Base-by-base conservation (phyloP, 2,888 invertebrate species). In the Pachydiplax longipennis region DNA sequence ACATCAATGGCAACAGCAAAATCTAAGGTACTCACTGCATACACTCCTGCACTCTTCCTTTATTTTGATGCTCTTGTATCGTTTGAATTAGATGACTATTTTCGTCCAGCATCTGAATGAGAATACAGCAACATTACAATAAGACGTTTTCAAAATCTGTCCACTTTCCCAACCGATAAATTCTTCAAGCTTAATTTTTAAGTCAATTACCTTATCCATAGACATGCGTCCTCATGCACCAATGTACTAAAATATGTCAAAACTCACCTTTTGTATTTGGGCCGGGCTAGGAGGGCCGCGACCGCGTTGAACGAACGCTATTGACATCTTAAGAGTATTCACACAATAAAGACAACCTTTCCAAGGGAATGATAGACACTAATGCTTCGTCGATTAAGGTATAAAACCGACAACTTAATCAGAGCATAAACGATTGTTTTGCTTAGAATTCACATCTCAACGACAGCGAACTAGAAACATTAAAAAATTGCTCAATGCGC, bases 81-180 rank as follows among this genome's bases (percentile, higher is more conserved):
- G 98, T 98, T 95, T 99, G 98, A 93, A 99, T 99, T 81, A 99
- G 95, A 94, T 99, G 98, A 92, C 98, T 98, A 94, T 99, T 99
- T 94, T 99, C 99, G 95, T 99, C 99, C 91, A 99, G 95, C 96
- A 99, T 97, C 96, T 99, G 93, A 22, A 93, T 92, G 44, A 91
- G 90, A 80, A 73, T 18, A 44, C 0, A 44, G 44, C 0, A 44
- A 18, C 18, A 18, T 18, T 1, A 18, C 53, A 53, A 53, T 18
- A 53, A 5, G 53, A 1, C 15, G 53, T 53, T 53, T 18, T 53
- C 53, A 53, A 18, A 10, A 13, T 53, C 1, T 3, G 1, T 53
- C 18, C 3, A 18, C 53, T 12, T 53, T 53, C 15, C 10, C 18
- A 3, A 18, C 18, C 53, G 18, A 15, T 18, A 2, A 44, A 44